Conservation (phyloP, 2,888 invertebrate genomes). For the Drosophila differens region DNA sequence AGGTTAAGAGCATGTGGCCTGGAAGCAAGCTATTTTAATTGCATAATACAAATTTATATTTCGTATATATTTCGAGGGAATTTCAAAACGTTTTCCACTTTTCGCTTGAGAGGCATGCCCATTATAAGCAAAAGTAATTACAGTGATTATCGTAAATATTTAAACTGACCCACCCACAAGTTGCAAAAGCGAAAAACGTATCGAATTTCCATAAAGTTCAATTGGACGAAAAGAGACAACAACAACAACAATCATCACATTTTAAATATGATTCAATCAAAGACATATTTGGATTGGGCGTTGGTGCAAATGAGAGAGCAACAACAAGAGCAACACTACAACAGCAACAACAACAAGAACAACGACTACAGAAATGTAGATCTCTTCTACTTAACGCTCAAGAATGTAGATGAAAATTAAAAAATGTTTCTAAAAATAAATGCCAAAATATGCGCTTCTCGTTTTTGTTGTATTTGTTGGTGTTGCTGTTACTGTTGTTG, state of each 20-base stretch:
- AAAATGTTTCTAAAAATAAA: constrained; percentile 81
- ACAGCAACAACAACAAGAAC: constrained; percentile 15
- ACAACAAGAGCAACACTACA: constrained; percentile 34
- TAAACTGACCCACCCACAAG: constrained; percentile 42
- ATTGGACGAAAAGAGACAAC: constrained; percentile 83
- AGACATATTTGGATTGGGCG: constrained; percentile 85
- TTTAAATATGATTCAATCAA: constrained; percentile 82
- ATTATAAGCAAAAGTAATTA: constrained; percentile 28
- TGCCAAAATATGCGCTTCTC: constrained; percentile 66
- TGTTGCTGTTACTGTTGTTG: constrained; percentile 20
- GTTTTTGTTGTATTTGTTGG: constrained; percentile 26
- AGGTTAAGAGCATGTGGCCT: constrained; percentile 67
- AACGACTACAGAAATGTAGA: constrained; percentile 18
- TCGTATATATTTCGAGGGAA: constrained; percentile 20
- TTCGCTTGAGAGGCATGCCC: constrained; percentile 38
- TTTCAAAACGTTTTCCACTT: constrained; percentile 53
- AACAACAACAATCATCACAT: constrained; percentile 73
- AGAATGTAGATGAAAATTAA: constrained; percentile 80
- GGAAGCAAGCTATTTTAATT: constrained; percentile 67
- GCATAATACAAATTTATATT: constrained; percentile 27
- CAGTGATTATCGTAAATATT: constrained; percentile 21
- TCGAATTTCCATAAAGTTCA: constrained; percentile 85
- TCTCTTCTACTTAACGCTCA: constrained; percentile 54
- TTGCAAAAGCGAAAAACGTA: constrained; percentile 72
- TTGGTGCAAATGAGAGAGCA: constrained; percentile 75